phyloP scores from a whole-genome alignment of 2,113 vertebrate species.

The Rhineura floridana region DNA sequence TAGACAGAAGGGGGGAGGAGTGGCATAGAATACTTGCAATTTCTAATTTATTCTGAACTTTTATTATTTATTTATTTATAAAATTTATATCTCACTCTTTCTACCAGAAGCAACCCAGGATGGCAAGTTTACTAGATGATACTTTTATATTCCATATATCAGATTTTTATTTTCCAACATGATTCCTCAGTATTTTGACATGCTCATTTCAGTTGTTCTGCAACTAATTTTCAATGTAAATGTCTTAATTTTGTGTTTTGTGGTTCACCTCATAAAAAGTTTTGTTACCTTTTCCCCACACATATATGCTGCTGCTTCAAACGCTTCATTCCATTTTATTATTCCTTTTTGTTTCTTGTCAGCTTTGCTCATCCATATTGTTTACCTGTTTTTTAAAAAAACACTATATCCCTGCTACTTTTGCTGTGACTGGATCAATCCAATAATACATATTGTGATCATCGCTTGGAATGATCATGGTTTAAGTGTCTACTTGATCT shows the following conservation, averaged over 20 bases:
- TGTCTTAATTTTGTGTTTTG: neutral
- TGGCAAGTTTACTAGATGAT: no score
- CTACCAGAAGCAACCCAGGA: no score
- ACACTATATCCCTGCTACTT: neutral
- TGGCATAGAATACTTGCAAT: neutral
- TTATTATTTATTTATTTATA: no score
- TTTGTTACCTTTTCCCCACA: neutral
- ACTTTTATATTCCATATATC: neutral
- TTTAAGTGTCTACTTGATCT: neutral
- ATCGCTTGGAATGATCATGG: no score
- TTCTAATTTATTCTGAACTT: neutral
- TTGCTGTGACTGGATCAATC: neutral
- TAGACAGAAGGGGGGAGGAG: neutral
- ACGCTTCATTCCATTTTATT: neutral
- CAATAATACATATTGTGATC: no score
- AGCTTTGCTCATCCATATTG: neutral
- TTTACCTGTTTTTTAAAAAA: neutral
- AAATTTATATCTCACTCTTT: no score
- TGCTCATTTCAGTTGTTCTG: neutral
- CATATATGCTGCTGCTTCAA: neutral
- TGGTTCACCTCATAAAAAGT: neutral
- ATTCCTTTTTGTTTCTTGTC: neutral
- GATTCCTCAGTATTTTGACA: neutral
- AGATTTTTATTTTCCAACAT: neutral
- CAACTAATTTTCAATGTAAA: neutral